Evolutionary conservation across 2,797 vertebrate genomes (phyloP).

Genomic region (Anguilla megastoma): DNA sequence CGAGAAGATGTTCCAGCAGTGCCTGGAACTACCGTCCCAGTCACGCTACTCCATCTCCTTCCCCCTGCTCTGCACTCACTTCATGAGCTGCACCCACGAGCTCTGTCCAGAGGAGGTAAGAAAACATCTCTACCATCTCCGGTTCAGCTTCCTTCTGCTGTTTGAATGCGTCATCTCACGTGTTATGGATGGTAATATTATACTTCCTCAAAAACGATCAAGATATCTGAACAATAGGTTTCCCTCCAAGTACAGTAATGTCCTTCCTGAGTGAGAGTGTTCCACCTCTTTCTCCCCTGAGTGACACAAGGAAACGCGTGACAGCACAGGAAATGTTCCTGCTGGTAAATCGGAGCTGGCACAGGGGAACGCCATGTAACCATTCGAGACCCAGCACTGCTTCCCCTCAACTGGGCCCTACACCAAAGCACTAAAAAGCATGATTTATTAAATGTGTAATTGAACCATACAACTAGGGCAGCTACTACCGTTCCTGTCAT

Average conservation of each 20-base stretch:
- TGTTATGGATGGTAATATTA: background rate
- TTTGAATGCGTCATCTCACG: background rate
- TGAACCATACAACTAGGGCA: slow-evolving; percentile 39
- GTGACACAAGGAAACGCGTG: slow-evolving; percentile 4
- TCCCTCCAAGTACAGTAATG: background rate
- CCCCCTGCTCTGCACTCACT: slow-evolving; percentile 96
- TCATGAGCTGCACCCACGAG: slow-evolving; percentile 99
- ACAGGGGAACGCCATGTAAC: slow-evolving; percentile 28
- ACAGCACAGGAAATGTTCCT: slow-evolving; percentile 45
- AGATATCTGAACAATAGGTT: background rate
- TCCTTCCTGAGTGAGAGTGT: background rate
- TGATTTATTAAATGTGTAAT: slow-evolving; percentile 53
- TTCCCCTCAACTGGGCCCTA: slow-evolving; percentile 32
- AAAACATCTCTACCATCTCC: background rate
- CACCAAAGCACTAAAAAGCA: slow-evolving; percentile 42
- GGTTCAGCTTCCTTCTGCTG: background rate
- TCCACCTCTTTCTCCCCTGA: background rate
- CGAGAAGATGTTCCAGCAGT: slow-evolving; percentile 99
- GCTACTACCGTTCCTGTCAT: slow-evolving; percentile 28
- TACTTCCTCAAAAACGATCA: background rate
- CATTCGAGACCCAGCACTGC: slow-evolving; percentile 33
- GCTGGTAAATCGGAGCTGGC: slow-evolving; percentile 31
- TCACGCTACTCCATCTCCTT: slow-evolving; percentile 97
- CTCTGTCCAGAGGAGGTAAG: slow-evolving; percentile 97
- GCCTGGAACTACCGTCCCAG: slow-evolving; percentile 96